Base-by-base conservation (phyloP, 1,140 invertebrate species). In the Chrysopa pallens region DNA sequence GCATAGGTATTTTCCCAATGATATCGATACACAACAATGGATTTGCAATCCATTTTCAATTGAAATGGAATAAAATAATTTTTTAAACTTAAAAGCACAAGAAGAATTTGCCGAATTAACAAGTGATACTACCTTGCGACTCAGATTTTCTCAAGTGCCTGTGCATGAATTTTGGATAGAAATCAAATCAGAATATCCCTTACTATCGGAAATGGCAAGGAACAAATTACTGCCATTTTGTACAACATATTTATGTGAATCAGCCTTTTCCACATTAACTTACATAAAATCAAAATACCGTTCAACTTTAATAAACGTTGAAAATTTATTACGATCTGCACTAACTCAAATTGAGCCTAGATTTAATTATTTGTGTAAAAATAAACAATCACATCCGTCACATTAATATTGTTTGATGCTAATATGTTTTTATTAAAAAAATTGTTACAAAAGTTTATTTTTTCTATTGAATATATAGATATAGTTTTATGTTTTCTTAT, bases 201-300 rank as follows among this genome's bases (percentile, higher is more conserved):
- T 35, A 46, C 42, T 48, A 38, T 28, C 47, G 46, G 43, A 37
- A 11, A 37, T 37, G 36, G 36, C 36, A 12, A 11, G 8, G 13
- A 37, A 49, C 46, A 42, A 42, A 45, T 35, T 44, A 44, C 42
- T 50, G 35, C 46, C 43, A 45, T 50, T 50, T 43, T 47, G 41
- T 37, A 47, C 46, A 40, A 50, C 43, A 47, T 50, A 50, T 45
- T 48, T 50, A 50, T 45, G 46, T 48, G 43, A 50, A 50, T 36
- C 42, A 37, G 46, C 48, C 46, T 50, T 46, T 41, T 50, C 46
- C 45, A 42, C 43, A 48, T 48, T 50, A 43, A 50, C 46, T 37
- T 41, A 42, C 46, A 50, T 48, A 48, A 39, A 39, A 39, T 39
- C 38, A 39, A 39, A 39, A 39, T 39, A 39, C 23, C 38, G 23